Evolutionary conservation across 2,113 vertebrate species (phyloP), one percentile per base, ranked within the genome.

Genomic region (Pleuronectes platessa): DNA sequence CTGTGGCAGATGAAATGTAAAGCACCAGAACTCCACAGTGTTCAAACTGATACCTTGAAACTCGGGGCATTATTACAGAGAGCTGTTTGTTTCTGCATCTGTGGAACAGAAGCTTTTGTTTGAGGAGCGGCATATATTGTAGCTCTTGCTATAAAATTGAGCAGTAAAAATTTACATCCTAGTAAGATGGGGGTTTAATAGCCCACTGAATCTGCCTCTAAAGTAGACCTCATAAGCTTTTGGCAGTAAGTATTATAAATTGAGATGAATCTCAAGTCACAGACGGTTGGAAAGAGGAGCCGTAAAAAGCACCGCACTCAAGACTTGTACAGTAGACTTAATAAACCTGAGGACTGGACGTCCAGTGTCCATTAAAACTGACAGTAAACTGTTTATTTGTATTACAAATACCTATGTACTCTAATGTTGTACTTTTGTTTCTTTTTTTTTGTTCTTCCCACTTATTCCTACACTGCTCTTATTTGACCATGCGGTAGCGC

Each of bases 181-280:
- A 47, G 56, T 78, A 51, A 79, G 63, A 73, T 64, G 58, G 24
- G 31, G 51, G 7, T 74, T 81, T 82, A 79, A 82, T 68, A 84
- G 62, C 31, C 54, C 68, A 66, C 75, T 86, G 81, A 76, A 64
- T 79, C 74, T 74, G 51, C 49, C 61, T 78, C 62, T 76, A 51
- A 76, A 83, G 60, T 61, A 74, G 75, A 81, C 56, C 45, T 55
- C 81, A 54, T 80, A 81, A 69, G 78, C 81, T 69, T 76, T 75
- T 78, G 68, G 74, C 77, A 79, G 68, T 79, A 68, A 71, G 51
- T 20, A 62, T 78, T 76, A 74, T 67, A 79, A 76, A 88, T 21
- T 24, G 64, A 86, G 61, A 81, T 81, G 27, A 71, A 82, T 82
- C 47, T 80, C 18, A 37, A 68, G 65, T 56, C 47, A 47, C 79